phyloP scores from a whole-genome alignment of 2,113 vertebrate species.

The Callipepla squamata region DNA sequence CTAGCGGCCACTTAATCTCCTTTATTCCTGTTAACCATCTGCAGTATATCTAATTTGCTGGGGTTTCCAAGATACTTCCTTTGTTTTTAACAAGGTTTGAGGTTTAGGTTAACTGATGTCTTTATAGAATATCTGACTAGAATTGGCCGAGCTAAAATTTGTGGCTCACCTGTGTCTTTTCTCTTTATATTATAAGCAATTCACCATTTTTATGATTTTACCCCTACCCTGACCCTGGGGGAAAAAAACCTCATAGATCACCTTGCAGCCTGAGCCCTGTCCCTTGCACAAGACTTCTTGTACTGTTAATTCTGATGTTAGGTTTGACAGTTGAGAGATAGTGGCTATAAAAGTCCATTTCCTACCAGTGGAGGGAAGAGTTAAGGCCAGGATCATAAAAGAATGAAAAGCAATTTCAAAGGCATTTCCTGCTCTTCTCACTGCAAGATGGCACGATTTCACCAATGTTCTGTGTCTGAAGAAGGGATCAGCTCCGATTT shows the following conservation, averaged over 20 bases:
- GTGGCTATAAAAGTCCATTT: slow-evolving; percentile 12
- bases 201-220: slow-evolving; percentile 46
- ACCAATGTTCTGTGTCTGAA: background rate
- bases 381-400: background rate
- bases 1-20: background rate
- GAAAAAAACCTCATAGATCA: background rate
- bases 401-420: background rate
- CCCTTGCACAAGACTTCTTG: background rate
- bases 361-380: background rate
- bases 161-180: background rate
- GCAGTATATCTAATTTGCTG: slow-evolving; percentile 31
- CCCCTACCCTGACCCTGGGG: background rate
- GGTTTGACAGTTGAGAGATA: slow-evolving; percentile 1
- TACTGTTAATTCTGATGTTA: slow-evolving; percentile 50
- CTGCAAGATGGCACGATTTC: background rate
- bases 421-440: background rate
- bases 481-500: background rate
- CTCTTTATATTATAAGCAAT: slow-evolving; percentile 14
- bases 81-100: slow-evolving; percentile 36
- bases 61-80: background rate
- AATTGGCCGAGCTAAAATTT: slow-evolving; percentile 1
- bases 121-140: slow-evolving; percentile 1
- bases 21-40: background rate
- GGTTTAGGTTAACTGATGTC: background rate
- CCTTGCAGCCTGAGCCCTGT: background rate